Evolutionary conservation across 2,113 vertebrate genomes (phyloP).

Genomic region (Poeciliopsis retropinna): DNA sequence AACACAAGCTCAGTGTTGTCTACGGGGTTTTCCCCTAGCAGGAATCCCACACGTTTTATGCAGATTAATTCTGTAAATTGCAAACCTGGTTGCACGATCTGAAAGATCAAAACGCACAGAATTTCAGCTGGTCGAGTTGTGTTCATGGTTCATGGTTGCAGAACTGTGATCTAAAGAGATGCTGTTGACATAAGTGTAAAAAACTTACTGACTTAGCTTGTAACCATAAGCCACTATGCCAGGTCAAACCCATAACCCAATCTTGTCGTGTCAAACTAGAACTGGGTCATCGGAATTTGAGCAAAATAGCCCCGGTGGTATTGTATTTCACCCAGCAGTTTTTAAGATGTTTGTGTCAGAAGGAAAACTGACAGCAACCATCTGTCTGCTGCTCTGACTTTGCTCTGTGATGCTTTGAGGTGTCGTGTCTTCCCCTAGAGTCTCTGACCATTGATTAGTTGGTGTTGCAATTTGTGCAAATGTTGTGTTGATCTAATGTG

Average conservation of each 20-base stretch:
- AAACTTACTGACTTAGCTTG: not conserved
- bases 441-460: slow-evolving; percentile 23
- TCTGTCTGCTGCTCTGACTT: slow-evolving; percentile 3
- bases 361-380: not conserved
- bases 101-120: too few relatives aligned
- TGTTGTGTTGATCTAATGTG: slow-evolving; percentile 5
- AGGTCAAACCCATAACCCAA: not conserved
- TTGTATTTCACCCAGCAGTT: not conserved
- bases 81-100: too few relatives aligned
- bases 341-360: not conserved
- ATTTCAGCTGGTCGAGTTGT: too few relatives aligned
- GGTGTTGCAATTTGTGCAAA: slow-evolving; percentile 1
- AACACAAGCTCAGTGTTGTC: too few relatives aligned
- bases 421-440: not conserved
- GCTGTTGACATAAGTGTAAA: too few relatives aligned
- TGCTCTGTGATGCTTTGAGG: not conserved
- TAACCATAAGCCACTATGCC: not conserved
- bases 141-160: too few relatives aligned
- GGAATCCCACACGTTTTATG: too few relatives aligned
- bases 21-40: too few relatives aligned
- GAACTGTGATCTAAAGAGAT: too few relatives aligned
- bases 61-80: too few relatives aligned
- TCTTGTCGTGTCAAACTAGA: not conserved
- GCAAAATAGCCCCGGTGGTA: not conserved
- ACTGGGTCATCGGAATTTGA: not conserved